Evolutionary conservation across 2,113 vertebrate species (phyloP), one percentile per base, ranked within the genome.

Genomic region (Halcyon malimbica): DNA sequence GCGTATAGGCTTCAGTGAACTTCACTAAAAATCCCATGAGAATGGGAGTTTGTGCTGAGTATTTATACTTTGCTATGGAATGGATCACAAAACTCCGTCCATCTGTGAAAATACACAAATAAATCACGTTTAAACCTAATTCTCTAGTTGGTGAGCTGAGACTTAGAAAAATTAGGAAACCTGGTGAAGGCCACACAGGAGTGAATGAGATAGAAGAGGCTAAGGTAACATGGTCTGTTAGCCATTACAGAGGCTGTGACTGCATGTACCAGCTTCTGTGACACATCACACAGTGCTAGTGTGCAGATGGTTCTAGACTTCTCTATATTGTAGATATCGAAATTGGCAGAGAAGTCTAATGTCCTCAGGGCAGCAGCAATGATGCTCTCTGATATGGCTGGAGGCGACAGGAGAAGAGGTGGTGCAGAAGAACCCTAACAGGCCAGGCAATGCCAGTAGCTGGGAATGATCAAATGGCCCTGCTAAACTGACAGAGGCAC

Each of bases 391-490:
- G 51, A 20, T 14, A 7, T 1, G 13, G 62, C 62, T 73, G 70
- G 50, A 71, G 53, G 39, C 25, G 25, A 68, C 53, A 21, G 56
- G 39, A 60, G 41, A 39, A 87, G 48, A 39, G 29, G 31, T 39
- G 82, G 18, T 69, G 17, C 50, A 92, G 51, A 67, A 17, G 51
- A 67, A 4, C 10, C 16, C 29, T 19, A 8, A 35, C 0, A 87
- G 54, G 60, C 1, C 23, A 75, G 71, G 79, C 75, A 59, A 8
- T 41, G 75, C 64, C 88, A 69, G 96, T 88, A 95, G 93, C 88
- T 88, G 80, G 50, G 46, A 86, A 54, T 4, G 85, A 85, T 91
- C 67, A 83, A 59, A 85, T 39, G 28, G 65, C 90, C 62, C 74
- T 76, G 20, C 56, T 74, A 42, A 88, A 59, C 35, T 77, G 42